Conservation (phyloP, 2,888 invertebrate genomes). For the Heliconius sara region DNA sequence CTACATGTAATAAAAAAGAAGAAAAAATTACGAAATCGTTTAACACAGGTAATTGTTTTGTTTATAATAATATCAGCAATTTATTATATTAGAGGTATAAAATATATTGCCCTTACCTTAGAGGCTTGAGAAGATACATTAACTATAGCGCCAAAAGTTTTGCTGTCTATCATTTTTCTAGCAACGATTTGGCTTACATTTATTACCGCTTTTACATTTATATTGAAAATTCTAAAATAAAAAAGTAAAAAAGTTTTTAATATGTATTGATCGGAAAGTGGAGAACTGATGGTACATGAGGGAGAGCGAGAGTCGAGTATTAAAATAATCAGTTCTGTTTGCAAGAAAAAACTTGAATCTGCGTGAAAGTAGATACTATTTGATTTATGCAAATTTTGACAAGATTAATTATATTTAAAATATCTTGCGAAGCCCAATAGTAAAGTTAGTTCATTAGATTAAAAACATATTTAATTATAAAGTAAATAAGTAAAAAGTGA, state of each 20-base stretch:
- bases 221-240: slow-evolving; percentile 85
- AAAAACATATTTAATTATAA: too few relatives aligned
- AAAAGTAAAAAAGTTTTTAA: slow-evolving; percentile 21
- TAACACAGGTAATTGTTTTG: neutral
- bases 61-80: neutral
- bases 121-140: slow-evolving; percentile 96
- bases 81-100: neutral
- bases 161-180: slow-evolving; percentile 87
- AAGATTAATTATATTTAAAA: neutral
- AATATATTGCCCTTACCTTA: slow-evolving; percentile 69
- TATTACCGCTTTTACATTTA: slow-evolving; percentile 93
- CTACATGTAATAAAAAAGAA: slow-evolving; percentile 55
- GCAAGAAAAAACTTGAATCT: too few relatives aligned
- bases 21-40: neutral
- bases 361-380: too few relatives aligned
- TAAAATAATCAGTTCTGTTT: too few relatives aligned
- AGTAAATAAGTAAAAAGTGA: neutral
- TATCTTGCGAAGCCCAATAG: neutral
- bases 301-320: too few relatives aligned
- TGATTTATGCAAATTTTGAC: too few relatives aligned
- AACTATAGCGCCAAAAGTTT: slow-evolving; percentile 91
- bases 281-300: too few relatives aligned
- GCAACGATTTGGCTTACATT: slow-evolving; percentile 94
- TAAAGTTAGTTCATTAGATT: neutral
- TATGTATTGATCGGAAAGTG: neutral